phyloP scores from a whole-genome alignment of 2,888 invertebrate species.

The Smittia sp. region DNA sequence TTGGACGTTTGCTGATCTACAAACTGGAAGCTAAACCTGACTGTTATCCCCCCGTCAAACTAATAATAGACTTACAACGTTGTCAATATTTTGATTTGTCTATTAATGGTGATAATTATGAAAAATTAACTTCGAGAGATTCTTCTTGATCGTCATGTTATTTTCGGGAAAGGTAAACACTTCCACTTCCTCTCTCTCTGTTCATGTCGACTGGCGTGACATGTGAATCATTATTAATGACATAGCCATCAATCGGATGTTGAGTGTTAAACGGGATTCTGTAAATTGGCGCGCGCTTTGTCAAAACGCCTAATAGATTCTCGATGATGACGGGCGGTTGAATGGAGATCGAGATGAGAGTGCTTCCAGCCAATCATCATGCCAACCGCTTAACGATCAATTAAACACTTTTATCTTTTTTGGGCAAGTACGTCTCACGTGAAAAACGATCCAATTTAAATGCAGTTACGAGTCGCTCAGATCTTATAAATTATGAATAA shows the following conservation, averaged over 20 bases:
- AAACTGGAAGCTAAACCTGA: slow-evolving; percentile 14
- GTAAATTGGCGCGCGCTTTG: slow-evolving; percentile 27
- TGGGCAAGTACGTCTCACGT: not conserved
- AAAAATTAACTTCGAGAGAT: slow-evolving; percentile 29
- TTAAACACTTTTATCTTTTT: slow-evolving; percentile 13
- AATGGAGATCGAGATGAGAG: not conserved
- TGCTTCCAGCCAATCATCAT: not conserved
- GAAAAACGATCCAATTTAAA: slow-evolving; percentile 17
- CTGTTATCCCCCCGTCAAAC: slow-evolving; percentile 2
- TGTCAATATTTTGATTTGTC: slow-evolving; percentile 38
- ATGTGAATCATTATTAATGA: slow-evolving; percentile 28
- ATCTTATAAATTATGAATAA: slow-evolving; percentile 21
- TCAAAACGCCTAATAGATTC: slow-evolving; percentile 8
- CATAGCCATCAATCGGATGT: slow-evolving; percentile 18
- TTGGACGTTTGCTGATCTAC: slow-evolving; percentile 7
- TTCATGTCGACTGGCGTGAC: not conserved
- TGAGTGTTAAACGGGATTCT: slow-evolving; percentile 5
- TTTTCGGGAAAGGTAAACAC: slow-evolving; percentile 17
- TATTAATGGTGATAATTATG: slow-evolving; percentile 32
- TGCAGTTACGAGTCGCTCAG: not conserved
- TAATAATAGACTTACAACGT: slow-evolving; percentile 29
- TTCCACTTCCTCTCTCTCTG: not conserved
- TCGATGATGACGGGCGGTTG: slow-evolving; percentile 2
- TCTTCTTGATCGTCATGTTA: not conserved
- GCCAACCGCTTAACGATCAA: slow-evolving; percentile 20